Evolutionary conservation across 2,113 vertebrate species (phyloP).

Genomic region (Myotis lucifugus): DNA sequence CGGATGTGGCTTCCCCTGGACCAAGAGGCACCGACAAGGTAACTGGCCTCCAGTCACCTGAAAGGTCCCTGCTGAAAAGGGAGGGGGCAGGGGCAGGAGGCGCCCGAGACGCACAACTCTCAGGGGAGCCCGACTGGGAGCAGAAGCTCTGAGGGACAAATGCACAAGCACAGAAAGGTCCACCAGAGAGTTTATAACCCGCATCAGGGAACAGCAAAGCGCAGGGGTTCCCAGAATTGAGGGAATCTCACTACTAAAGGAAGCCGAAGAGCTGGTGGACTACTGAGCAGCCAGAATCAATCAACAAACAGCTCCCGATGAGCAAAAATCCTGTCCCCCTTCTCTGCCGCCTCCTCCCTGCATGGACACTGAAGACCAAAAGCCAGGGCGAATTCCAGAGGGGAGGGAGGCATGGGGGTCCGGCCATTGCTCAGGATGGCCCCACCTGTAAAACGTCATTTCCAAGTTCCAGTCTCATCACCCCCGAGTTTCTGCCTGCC

Average conservation of each 20-base stretch:
- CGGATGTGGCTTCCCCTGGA: neutral
- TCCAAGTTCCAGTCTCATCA: neutral
- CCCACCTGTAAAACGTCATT: neutral
- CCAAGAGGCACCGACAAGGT: neutral
- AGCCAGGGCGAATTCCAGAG: accelerated
- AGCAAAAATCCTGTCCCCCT: neutral
- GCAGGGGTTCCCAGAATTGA: neutral
- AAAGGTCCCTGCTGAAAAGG: neutral
- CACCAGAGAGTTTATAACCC: neutral
- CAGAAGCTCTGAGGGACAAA: neutral
- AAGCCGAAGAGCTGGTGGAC: neutral
- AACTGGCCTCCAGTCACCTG: neutral
- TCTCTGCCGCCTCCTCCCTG: neutral
- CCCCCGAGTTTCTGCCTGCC: neutral
- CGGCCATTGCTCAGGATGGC: neutral
- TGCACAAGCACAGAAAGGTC: neutral
- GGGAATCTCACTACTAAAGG: neutral
- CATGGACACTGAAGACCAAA: accelerated
- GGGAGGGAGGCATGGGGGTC: too few relatives aligned
- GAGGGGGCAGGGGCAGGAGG: neutral
- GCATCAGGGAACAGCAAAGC: neutral
- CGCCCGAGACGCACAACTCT: neutral
- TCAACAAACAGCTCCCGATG: neutral
- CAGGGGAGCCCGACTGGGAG: neutral
- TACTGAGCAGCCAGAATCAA: neutral